phyloP scores from a whole-genome alignment of 92 coral and sea anemone species.

The Epizoanthus scotinus region DNA sequence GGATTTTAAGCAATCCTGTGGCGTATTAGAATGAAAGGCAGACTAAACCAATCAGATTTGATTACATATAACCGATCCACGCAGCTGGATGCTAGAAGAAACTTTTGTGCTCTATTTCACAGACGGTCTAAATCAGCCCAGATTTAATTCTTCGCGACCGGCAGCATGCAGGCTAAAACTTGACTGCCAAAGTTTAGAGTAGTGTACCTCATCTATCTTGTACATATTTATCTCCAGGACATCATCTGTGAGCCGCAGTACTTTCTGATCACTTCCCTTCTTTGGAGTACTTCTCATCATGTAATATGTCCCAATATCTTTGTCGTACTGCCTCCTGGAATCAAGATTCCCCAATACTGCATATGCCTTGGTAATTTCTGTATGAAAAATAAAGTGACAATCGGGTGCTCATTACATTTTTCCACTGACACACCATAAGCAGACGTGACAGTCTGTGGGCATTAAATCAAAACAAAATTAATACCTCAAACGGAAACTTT shows the following conservation, averaged over 20 bases:
- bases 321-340: conserved; percentile 90
- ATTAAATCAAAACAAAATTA: too few relatives aligned
- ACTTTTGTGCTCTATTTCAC: too few relatives aligned
- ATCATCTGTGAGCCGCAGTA: conserved; percentile 82
- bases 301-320: conserved; percentile 87
- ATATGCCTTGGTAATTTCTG: conserved; percentile 87
- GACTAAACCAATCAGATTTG: too few relatives aligned
- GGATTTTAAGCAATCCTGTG: too few relatives aligned
- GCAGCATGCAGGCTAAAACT: too few relatives aligned
- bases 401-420: not conserved
- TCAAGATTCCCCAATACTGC: conserved; percentile 67
- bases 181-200: not conserved
- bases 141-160: too few relatives aligned
- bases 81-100: too few relatives aligned
- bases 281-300: conserved; percentile 75
- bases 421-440: not conserved
- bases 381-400: not conserved
- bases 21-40: too few relatives aligned
- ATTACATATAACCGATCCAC: too few relatives aligned
- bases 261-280: conserved; percentile 70
- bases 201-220: conserved; percentile 72
- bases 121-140: too few relatives aligned
- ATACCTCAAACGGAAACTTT: too few relatives aligned
- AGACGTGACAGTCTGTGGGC: too few relatives aligned
- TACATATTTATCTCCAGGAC: conserved; percentile 80